phyloP scores from a whole-genome alignment of 2,113 vertebrate species.

The Hiodon tergisus region DNA sequence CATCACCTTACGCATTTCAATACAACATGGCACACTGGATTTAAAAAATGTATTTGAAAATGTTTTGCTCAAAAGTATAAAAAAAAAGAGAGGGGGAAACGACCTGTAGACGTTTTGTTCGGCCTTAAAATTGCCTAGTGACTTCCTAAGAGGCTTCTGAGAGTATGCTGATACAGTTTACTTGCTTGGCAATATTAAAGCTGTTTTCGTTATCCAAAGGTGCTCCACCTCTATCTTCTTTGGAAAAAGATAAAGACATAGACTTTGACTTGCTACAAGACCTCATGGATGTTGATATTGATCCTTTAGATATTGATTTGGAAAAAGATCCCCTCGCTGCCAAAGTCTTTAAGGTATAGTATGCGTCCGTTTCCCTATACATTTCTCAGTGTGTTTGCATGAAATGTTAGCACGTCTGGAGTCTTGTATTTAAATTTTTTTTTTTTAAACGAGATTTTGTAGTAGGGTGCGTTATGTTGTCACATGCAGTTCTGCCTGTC shows the following conservation, averaged over 20 bases:
- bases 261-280: constrained; percentile 98
- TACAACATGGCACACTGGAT: no score
- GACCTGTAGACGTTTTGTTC: neutral
- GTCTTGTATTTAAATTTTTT: neutral
- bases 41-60: no score
- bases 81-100: no score
- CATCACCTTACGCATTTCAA: no score
- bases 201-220: constrained; percentile 77
- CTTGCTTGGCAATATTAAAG: constrained; percentile 62
- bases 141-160: constrained; percentile 35
- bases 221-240: constrained; percentile 87
- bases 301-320: constrained; percentile 99
- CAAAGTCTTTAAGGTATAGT: constrained; percentile 97
- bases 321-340: constrained; percentile 99
- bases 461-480: neutral
- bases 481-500: no score
- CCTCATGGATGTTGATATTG: constrained; percentile 99
- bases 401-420: no score
- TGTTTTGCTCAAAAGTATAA: no score
- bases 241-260: constrained; percentile 99
- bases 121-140: constrained; percentile 46
- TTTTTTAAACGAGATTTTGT: neutral
- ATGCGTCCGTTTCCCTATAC: neutral
- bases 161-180: constrained; percentile 41
- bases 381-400: neutral